phyloP scores from a whole-genome alignment of 2,113 vertebrate genomes.

The Oncorhynchus gorbuscha region DNA sequence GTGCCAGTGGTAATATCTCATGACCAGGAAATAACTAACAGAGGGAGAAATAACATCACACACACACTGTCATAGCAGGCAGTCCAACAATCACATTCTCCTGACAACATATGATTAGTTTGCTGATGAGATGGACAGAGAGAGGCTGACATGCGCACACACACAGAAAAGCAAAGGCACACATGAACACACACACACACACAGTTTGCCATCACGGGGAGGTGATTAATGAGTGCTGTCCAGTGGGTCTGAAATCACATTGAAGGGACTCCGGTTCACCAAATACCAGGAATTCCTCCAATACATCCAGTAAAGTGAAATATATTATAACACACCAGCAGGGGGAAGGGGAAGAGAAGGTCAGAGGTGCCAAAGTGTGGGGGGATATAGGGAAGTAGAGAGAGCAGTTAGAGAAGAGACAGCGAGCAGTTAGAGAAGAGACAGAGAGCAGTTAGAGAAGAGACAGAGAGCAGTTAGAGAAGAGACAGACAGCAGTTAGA shows the following conservation, averaged over 20 bases:
- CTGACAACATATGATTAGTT: constrained; percentile 52
- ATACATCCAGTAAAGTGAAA: constrained; percentile 66
- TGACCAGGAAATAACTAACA: constrained; percentile 53
- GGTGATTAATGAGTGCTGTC: constrained; percentile 72
- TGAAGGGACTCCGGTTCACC: constrained; percentile 64
- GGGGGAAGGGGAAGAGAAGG: constrained; percentile 37
- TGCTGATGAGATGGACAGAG: constrained; percentile 47
- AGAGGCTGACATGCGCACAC: constrained; percentile 3
- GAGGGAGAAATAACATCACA: constrained; percentile 55
- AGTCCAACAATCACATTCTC: constrained; percentile 34
- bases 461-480: too few species aligned
- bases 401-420: too few species aligned
- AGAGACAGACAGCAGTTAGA: too few species aligned
- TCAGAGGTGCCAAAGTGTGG: constrained; percentile 18
- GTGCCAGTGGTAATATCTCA: constrained; percentile 49
- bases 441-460: too few species aligned
- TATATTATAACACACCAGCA: constrained; percentile 64
- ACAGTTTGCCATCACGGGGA: constrained; percentile 26
- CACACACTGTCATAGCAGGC: neutral
- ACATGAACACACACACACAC: neutral
- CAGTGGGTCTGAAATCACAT: constrained; percentile 65
- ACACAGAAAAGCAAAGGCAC: neutral
- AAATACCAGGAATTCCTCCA: constrained; percentile 72
- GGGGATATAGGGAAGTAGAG: neutral
- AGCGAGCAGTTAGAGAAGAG: too few species aligned